Evolutionary conservation across 2,797 vertebrate species (phyloP).

Genomic region (Siniperca obscura): DNA sequence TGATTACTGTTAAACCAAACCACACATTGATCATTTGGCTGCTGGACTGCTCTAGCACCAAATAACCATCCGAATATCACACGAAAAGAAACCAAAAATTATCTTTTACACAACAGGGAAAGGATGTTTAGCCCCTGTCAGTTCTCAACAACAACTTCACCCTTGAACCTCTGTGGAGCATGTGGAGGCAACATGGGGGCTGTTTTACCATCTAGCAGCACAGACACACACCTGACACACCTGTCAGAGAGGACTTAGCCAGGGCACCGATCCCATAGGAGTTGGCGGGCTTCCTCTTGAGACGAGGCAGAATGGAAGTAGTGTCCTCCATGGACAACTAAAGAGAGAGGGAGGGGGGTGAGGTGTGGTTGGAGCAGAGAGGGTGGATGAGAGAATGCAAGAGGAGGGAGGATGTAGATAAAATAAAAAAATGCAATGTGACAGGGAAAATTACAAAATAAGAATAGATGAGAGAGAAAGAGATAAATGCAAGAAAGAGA

Average conservation of each 20-base stretch:
- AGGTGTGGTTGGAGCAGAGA: constrained; percentile 37
- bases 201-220: constrained; percentile 82
- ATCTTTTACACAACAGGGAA: constrained; percentile 29
- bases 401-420: neutral
- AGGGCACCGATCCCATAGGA: constrained; percentile 97
- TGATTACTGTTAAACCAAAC: neutral
- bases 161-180: constrained; percentile 53
- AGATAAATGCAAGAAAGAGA: constrained; percentile 23
- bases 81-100: constrained; percentile 41
- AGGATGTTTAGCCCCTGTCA: neutral
- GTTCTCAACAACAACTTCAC: constrained; percentile 60
- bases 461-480: constrained; percentile 12
- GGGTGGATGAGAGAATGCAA: neutral
- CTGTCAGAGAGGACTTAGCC: constrained; percentile 99
- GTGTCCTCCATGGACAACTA: constrained; percentile 99
- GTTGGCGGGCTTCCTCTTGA: constrained; percentile 91
- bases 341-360: constrained; percentile 36
- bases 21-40: neutral
- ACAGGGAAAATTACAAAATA: constrained; percentile 26
- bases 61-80: constrained; percentile 30
- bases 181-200: constrained; percentile 85
- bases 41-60: constrained; percentile 5
- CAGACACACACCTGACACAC: constrained; percentile 92
- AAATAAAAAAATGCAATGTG: constrained; percentile 7
- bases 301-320: constrained; percentile 96